Evolutionary conservation across 2,113 vertebrate genomes (phyloP), one percentile per base, ranked within the genome.

Genomic region (Hemicordylus capensis): DNA sequence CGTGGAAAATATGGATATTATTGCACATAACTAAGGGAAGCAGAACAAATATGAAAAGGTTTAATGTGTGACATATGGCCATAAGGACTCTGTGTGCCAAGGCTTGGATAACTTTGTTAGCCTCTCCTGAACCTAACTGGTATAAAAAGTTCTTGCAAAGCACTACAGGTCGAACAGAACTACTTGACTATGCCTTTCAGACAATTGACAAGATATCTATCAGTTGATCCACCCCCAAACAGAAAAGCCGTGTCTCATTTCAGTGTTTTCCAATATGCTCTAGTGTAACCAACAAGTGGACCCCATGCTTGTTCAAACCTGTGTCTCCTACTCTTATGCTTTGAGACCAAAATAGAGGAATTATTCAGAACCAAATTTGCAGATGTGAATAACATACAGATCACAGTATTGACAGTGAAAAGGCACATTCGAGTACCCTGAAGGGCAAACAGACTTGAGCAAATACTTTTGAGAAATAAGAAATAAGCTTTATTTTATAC

Each of bases 21-120:
- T 79, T 89, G 90, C 69, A 89, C 17, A n/a, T 87, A 14, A 20
- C 89, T 89, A 87, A 86, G 73, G 34, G 51, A 85, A 91, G 85
- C 54, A 63, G 39, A 10, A 78, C 51, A 84, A 84, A 86, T 83
- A 58, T 90, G 83, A 24, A 61, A 79, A 90, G 20, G 78, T 81
- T 80, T 88, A 67, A 85, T 90, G 46, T 56, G 64, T 75, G 82
- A 80, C 87, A 26, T 79, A 59, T 87, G 66, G 51, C 85, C 83
- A 79, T 66, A 39, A 78, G 81, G 37, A 66, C 84, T 89, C 64
- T 78, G 2, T 87, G 5, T 46, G 64, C 67, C 89, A 91, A 91
- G 83, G 86, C 63, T 87, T 74, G 82, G 31, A 28, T 46, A 87
- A 85, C 24, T 86, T 51, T 80, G 80, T 80, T 75, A 88, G 54